Evolutionary conservation across 2,888 invertebrate species (phyloP), one percentile per base, ranked within the genome.

Genomic region (Philopedon plagiatum): DNA sequence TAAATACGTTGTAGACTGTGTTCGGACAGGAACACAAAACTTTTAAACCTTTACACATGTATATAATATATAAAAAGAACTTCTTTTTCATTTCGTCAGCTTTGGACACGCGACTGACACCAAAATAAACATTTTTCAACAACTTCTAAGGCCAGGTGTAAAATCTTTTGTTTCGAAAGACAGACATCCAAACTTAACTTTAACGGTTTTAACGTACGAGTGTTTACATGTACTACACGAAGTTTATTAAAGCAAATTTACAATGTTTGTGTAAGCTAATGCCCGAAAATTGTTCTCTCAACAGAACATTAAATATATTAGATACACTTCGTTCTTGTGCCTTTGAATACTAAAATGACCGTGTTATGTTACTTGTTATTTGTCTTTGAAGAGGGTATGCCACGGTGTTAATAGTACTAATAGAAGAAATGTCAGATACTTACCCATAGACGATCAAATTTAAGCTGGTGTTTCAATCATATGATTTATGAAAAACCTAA

Each of bases 211-310:
- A 51, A 51, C 29, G 4, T 46, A 51, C 15, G 9, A 51, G 51
- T 51, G 51, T 65, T 37, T 62, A 37, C 26, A 61, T 61, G 61
- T 61, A 15, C 51, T 18, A 32, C 61, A n/a, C 46, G 26, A 32
- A 32, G 44, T 46, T 60, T 61, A 46, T 61, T 61, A 61, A 61
- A 46, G 29, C 11, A 18, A 61, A 61, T 61, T 44, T 46, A 61
- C 46, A 46, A 61, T 61, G 61, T 61, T 61, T 44, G 61, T 61
- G 21, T 46, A 46, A 13, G 57, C 26, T 61, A 46, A 61, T 44
- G 41, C 29, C 61, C 39, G 61, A 29, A 61, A 61, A 61, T 61
- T 61, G 13, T 51, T 26, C 51, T 51, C 26, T 29, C 26, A n/a
- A 13, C 23, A 19, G 51, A 44, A 19, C n/a, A 15, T 26, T 51